A percentile compares a stretch with the other conserved stretches of the same genome.
These are phyloP conservation scores for Pseudomyrmex dendroicus DNA, from an alignment of 1,140 invertebrate genomes.

Conservation along the genomic window DNA sequence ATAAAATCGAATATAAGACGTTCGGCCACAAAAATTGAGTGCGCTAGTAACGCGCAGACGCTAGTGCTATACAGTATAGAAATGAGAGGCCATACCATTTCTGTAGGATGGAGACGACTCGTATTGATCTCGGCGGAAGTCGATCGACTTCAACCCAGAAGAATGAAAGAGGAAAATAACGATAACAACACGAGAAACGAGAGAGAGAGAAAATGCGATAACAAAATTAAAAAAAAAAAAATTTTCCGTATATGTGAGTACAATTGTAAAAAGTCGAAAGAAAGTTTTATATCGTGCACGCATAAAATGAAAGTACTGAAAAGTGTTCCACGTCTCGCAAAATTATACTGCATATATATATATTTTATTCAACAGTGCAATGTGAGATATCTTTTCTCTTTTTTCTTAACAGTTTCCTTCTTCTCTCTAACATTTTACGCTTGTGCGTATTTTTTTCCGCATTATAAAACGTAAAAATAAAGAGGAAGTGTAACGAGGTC, in stretches of 20 bases:
- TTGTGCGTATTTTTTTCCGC: not conserved
- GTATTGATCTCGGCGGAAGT: conserved; percentile 70
- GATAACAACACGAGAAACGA: not conserved
- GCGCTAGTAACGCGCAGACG: conserved; percentile 33
- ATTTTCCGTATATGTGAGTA: not conserved
- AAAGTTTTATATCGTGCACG: not conserved
- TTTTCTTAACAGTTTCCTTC: no score
- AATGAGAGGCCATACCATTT: conserved; percentile 68
- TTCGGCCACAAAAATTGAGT: conserved; percentile 40
- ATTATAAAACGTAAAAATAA: conserved; percentile 14
- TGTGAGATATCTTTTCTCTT: not conserved
- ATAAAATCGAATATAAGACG: conserved; percentile 47
- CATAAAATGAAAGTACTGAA: no score
- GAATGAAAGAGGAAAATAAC: conserved; percentile 60
- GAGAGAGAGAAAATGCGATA: conserved; percentile 1
- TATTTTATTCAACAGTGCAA: not conserved
- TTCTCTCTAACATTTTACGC: not conserved
- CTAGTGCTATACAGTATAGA: conserved; percentile 45
- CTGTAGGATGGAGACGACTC: conserved; percentile 71
- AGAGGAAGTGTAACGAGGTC: conserved; percentile 41
- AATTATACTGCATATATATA: no score
- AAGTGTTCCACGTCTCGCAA: no score
- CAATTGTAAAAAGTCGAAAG: not conserved
- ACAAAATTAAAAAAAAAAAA: not conserved
- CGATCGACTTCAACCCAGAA: conserved; percentile 63